Conservation (phyloP, 2,113 vertebrate species). For the Salvator merianae region DNA sequence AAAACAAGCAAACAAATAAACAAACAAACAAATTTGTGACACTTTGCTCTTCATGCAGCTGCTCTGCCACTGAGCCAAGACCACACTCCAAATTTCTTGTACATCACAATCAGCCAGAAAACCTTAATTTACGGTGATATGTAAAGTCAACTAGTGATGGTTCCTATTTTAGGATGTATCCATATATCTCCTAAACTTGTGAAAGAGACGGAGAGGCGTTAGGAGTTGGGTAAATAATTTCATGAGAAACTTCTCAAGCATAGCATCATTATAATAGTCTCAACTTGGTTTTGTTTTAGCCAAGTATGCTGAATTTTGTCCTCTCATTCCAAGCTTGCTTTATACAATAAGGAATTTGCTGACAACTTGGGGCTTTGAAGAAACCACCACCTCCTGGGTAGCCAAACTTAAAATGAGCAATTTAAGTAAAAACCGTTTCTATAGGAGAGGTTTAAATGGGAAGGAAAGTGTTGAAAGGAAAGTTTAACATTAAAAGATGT, state of each 20-base stretch:
- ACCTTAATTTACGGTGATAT: no score
- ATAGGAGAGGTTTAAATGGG: neutral
- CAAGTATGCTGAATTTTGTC: neutral
- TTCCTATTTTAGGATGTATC: no score
- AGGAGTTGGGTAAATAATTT: neutral
- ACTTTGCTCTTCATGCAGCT: no score
- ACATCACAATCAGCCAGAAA: no score
- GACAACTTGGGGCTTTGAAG: constrained; percentile 14
- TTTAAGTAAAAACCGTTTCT: neutral
- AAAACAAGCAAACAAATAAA: no score
- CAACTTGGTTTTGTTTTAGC: neutral
- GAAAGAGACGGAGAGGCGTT: no score
- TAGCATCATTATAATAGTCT: neutral
- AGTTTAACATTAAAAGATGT: neutral
- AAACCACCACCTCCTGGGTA: neutral
- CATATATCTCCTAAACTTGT: no score
- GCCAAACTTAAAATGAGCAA: neutral
- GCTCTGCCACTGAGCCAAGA: no score
- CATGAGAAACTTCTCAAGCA: neutral
- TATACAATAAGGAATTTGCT: neutral
- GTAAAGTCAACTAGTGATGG: no score
- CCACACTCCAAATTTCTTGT: no score
- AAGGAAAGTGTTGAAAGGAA: neutral
- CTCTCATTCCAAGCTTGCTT: neutral
- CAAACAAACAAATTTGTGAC: no score